These are phyloP conservation scores for Hyalella azteca DNA, from an alignment of 2,888 invertebrate species.

Conservation along the genomic window DNA sequence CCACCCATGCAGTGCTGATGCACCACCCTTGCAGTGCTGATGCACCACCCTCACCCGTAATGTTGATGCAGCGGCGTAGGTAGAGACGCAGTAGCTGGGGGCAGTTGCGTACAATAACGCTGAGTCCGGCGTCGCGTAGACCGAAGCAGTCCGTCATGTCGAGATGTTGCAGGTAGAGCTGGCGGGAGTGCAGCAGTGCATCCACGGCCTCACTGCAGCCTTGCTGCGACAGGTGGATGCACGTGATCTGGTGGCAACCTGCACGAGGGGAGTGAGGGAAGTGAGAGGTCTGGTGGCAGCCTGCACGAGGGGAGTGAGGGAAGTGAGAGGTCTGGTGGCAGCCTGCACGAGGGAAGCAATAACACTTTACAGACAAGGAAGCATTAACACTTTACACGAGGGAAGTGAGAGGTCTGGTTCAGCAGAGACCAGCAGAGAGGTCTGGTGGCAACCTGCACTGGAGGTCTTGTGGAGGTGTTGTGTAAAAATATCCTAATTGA, in stretches of 20 bases:
- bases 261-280: constrained; percentile 65
- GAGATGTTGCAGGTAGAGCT: constrained; percentile 69
- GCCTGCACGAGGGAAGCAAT: constrained; percentile 65
- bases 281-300: constrained; percentile 80
- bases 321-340: constrained; percentile 82
- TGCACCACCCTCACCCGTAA: constrained; percentile 72
- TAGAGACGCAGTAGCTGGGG: constrained; percentile 86
- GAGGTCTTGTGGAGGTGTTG: too few relatives aligned
- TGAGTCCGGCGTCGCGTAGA: constrained; percentile 83
- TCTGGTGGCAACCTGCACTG: too few relatives aligned
- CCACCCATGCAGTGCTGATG: too few relatives aligned
- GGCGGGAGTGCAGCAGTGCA: constrained; percentile 56
- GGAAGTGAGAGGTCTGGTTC: constrained; percentile 78
- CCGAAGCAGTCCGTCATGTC: constrained; percentile 89
- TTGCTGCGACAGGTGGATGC: constrained; percentile 66
- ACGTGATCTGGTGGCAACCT: constrained; percentile 79
- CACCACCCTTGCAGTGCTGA: too few relatives aligned
- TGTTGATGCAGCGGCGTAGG: constrained; percentile 83
- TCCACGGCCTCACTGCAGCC: constrained; percentile 43
- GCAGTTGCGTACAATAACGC: constrained; percentile 83
- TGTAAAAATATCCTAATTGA: too few relatives aligned
- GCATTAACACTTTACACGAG: too few relatives aligned
- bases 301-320: constrained; percentile 62
- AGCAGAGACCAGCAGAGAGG: too few relatives aligned
- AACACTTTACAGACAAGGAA: too few relatives aligned